A percentile compares a stretch with the other conserved stretches of the same genome.
Evolutionary conservation across 2,113 vertebrate species (phyloP).

Genomic region (Corydoras maculifer): DNA sequence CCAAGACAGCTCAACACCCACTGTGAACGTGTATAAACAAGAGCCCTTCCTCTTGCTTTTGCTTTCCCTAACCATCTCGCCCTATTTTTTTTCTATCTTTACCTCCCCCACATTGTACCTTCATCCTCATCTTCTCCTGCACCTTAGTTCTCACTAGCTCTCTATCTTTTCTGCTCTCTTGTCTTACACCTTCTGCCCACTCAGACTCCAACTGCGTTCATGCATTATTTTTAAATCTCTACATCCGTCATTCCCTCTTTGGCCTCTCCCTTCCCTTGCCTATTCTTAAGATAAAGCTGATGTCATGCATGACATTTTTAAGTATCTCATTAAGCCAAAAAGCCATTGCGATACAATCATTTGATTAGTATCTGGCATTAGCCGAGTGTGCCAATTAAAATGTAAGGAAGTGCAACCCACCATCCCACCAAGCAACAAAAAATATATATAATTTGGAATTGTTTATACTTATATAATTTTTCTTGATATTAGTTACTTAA

Average conservation of each 20-base stretch:
- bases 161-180: not conserved
- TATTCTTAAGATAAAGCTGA: not conserved
- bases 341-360: too few relatives aligned
- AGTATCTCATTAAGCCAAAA: not conserved
- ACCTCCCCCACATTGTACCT: conserved; percentile 21
- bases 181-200: conserved; percentile 21
- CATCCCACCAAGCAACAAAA: not conserved
- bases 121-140: conserved; percentile 27
- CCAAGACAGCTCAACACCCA: conserved; percentile 8
- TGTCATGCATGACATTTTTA: not conserved
- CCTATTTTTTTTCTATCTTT: conserved; percentile 28
- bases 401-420: too few relatives aligned
- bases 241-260: conserved; percentile 8
- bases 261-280: not conserved
- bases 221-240: conserved; percentile 7
- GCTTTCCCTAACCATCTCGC: conserved; percentile 23
- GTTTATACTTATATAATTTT: too few relatives aligned
- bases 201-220: not conserved
- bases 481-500: too few relatives aligned
- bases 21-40: conserved; percentile 32
- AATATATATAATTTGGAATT: too few relatives aligned
- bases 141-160: not conserved
- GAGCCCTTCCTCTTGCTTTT: conserved; percentile 14
- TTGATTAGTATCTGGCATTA: too few relatives aligned
- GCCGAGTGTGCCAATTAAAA: too few relatives aligned